These are phyloP conservation scores for Lutjanus campechanus DNA, from an alignment of 2,797 vertebrate genomes.

Conservation along the genomic window DNA sequence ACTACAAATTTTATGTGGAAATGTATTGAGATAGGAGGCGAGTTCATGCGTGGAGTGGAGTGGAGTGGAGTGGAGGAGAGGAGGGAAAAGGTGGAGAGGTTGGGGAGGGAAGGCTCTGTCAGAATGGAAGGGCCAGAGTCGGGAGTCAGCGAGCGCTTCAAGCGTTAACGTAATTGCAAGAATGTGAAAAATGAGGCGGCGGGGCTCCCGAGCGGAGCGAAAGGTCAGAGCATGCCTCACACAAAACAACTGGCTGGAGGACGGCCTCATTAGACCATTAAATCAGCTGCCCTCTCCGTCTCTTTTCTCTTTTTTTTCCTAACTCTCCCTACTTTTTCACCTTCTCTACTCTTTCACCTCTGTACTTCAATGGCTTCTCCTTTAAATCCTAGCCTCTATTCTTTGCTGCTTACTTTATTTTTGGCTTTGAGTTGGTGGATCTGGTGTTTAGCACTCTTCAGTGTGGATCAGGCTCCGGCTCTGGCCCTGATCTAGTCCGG, in stretches of 20 bases:
- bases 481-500: constrained; percentile 55
- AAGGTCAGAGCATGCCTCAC: constrained; percentile 96
- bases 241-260: constrained; percentile 98
- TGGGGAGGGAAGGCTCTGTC: constrained; percentile 91
- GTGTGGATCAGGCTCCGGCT: constrained; percentile 45
- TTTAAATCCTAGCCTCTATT: constrained; percentile 61
- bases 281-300: constrained; percentile 85
- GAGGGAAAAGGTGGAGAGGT: constrained; percentile 68
- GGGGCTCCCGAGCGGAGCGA: constrained; percentile 93
- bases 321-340: constrained; percentile 65
- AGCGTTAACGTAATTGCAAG: constrained; percentile 99
- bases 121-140: constrained; percentile 92
- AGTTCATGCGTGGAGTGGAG: constrained; percentile 75
- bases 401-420: constrained; percentile 75
- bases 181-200: constrained; percentile 99
- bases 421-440: constrained; percentile 24
- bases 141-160: constrained; percentile 94
- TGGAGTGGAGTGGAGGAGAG: constrained; percentile 73
- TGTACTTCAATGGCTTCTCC: constrained; percentile 69
- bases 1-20: constrained; percentile 82
- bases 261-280: constrained; percentile 97
- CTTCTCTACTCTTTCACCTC: constrained; percentile 42
- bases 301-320: constrained; percentile 45
- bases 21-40: constrained; percentile 74
- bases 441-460: constrained; percentile 47